Conservation (phyloP, 2,113 vertebrate genomes). For the Microcebus tavaratra region DNA sequence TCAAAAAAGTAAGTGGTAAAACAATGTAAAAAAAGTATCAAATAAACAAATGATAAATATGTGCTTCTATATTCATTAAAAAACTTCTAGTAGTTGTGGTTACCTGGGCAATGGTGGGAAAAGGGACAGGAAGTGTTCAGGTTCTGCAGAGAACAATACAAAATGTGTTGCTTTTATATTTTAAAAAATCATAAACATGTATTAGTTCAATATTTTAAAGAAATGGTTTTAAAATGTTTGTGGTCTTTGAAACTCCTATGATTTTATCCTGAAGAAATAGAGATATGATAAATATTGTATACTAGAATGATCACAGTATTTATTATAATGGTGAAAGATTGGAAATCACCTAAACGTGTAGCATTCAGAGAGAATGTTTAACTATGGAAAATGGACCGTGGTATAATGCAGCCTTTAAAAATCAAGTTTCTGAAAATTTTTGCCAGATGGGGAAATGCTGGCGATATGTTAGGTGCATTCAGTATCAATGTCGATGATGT, state of each 20-base stretch:
- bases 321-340: not conserved
- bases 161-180: not conserved
- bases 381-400: not conserved
- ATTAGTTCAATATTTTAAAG: not conserved
- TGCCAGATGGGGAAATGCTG: conserved; percentile 32
- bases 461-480: conserved; percentile 10
- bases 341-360: not conserved
- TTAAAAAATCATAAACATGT: not conserved
- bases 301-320: not conserved
- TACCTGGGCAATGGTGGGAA: not conserved
- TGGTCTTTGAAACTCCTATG: not conserved
- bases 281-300: not conserved
- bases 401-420: conserved; percentile 1
- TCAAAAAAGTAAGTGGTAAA: not conserved
- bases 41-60: not conserved
- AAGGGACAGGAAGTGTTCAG: not conserved
- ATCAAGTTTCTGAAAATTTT: conserved; percentile 3
- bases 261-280: not conserved
- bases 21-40: not conserved
- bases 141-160: not conserved
- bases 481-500: not conserved
- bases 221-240: not conserved
- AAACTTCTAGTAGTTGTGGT: not conserved
- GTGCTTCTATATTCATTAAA: not conserved
- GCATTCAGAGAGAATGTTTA: conserved; percentile 1